phyloP scores from a whole-genome alignment of 2,113 vertebrate genomes.

The Anseranas semipalmata region DNA sequence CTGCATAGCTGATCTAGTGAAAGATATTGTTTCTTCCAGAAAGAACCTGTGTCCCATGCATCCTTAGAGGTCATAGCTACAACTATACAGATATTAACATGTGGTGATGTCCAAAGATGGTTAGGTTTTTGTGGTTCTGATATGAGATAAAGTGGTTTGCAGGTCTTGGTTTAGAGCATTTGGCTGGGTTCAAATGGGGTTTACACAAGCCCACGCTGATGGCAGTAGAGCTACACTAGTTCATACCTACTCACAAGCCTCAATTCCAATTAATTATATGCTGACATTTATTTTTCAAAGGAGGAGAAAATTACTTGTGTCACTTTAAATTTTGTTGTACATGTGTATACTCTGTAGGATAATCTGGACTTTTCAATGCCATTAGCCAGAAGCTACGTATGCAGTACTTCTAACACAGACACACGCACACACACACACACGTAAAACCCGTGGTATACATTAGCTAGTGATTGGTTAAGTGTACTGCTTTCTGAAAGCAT shows the following conservation, averaged over 20 bases:
- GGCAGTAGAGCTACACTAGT: not conserved
- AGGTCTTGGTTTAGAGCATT: not conserved
- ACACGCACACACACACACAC: too few relatives aligned
- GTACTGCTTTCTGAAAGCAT: not conserved
- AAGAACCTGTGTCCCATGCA: not conserved
- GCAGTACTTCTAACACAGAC: not conserved
- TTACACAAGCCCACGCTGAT: not conserved
- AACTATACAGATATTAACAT: not conserved
- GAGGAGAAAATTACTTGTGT: not conserved
- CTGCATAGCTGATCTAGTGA: not conserved
- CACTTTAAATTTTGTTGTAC: not conserved
- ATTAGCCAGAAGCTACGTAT: not conserved
- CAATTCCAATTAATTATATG: not conserved
- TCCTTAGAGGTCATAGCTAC: not conserved
- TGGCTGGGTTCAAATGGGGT: not conserved
- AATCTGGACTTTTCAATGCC: not conserved
- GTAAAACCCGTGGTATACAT: not conserved
- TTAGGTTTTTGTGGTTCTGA: not conserved
- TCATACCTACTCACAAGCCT: not conserved
- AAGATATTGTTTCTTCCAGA: not conserved
- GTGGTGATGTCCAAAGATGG: not conserved
- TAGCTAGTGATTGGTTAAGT: not conserved
- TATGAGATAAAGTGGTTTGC: not conserved
- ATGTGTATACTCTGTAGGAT: fast-evolving
- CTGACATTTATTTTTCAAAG: not conserved